Percentiles rank a stretch among this genome's conserved stretches.
Conservation (phyloP, 2,888 invertebrate species). For the Vesta saturnalis region DNA sequence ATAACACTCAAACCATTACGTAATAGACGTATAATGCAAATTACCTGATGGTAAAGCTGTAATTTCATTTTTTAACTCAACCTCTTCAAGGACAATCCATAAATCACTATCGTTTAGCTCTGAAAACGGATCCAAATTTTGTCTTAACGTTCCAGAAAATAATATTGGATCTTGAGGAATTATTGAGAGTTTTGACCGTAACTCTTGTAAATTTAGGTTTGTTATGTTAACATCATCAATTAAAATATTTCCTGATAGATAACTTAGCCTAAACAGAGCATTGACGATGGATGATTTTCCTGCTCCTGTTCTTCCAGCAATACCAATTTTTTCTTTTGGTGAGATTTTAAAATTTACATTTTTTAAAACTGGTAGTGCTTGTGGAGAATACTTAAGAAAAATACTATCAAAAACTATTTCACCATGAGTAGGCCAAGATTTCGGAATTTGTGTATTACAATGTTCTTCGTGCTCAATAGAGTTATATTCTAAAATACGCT, state of each 20-base stretch:
- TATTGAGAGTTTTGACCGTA: slow-evolving; percentile 66
- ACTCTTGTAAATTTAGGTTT: slow-evolving; percentile 63
- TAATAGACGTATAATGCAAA: background rate
- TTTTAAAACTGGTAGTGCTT: slow-evolving; percentile 79
- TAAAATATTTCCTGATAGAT: slow-evolving; percentile 66
- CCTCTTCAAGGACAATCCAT: slow-evolving; percentile 87
- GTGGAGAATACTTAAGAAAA: slow-evolving; percentile 76
- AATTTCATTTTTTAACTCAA: slow-evolving; percentile 78
- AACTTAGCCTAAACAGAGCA: slow-evolving; percentile 74
- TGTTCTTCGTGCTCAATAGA: slow-evolving; percentile 51
- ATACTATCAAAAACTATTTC: slow-evolving; percentile 74
- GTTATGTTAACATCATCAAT: slow-evolving; percentile 70
- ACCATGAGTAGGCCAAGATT: slow-evolving; percentile 81
- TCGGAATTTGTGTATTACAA: slow-evolving; percentile 67
- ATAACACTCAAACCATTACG: background rate
- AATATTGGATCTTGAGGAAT: slow-evolving; percentile 72
- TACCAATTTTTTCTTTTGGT: slow-evolving; percentile 79
- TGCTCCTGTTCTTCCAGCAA: slow-evolving; percentile 86
- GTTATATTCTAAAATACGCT: slow-evolving; percentile 70
- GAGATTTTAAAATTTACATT: slow-evolving; percentile 74
- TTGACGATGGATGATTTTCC: slow-evolving; percentile 77
- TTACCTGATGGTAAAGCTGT: slow-evolving; percentile 63
- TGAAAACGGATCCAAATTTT: slow-evolving; percentile 90
- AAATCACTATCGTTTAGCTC: slow-evolving; percentile 80
- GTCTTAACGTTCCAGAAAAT: slow-evolving; percentile 87